Evolutionary conservation across 2,888 invertebrate species (phyloP), one percentile per base, ranked within the genome.

Genomic region (Caenorhabditis japonica): DNA sequence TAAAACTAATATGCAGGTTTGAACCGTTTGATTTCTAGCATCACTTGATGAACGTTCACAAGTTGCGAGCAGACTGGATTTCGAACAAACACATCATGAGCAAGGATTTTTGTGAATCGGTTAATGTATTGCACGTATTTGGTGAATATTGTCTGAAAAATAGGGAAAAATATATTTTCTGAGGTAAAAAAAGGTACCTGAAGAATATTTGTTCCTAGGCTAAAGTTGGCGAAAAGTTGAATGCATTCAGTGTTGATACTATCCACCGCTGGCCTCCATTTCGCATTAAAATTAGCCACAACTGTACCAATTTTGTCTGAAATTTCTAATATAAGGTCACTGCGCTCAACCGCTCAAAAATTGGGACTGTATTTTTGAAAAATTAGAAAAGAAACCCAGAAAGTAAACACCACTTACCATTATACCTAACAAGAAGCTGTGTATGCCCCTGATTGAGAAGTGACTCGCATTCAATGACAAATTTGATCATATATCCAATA

Each of bases 11-110:
- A 97, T 89, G 93, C 94, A 7, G 94, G 94, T 90, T 97, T 99
- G 89, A 97, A 97, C 90, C 97, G 97, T 89, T 99, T 99, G 77
- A 99, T 94, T 91, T 99, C 97, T 1, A 97, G 95, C 94, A 97
- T 97, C 70, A 99, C 93, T 71, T 96, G 94, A 90, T 99, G 99
- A 86, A 97, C 95, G 88, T 97, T 97, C 3, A 97, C 94, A 58
- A 99, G 91, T 88, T 97, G 95, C 7, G 94, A 93, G 77, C 89
- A 87, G 55, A 89, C 88, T 51, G 90, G 88, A 76, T 89, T 83
- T 10, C 47, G 46, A 10, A 41, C 41, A 25, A 68, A 90, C 7
- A 90, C 89, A 61, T 89, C 88, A 17, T 94, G 94, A 8, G 94
- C 93, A 21, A 99, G 89, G 21, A 97, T 91, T 89, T 97, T 97